Evolutionary conservation across 2,797 vertebrate species (phyloP).

Genomic region (Chelidonichthys spinosus): DNA sequence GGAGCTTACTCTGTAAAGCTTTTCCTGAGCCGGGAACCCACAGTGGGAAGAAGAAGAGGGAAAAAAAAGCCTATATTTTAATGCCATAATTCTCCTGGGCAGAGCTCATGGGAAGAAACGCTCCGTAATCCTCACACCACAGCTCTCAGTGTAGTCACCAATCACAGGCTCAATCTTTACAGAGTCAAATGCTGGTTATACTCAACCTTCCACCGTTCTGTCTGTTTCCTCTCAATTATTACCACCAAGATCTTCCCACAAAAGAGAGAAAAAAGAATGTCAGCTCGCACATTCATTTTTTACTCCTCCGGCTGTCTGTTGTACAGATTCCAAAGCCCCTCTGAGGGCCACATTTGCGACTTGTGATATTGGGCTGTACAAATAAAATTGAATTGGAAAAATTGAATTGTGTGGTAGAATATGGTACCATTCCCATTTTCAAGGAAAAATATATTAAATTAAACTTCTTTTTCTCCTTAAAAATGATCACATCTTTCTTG

Average conservation of each 20-base stretch:
- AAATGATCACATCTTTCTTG: neutral
- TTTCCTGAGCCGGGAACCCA: constrained; percentile 38
- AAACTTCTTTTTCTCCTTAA: too few species aligned
- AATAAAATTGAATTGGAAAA: too few species aligned
- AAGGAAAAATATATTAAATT: neutral
- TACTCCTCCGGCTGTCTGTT: neutral
- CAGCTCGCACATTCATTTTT: neutral
- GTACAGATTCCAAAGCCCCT: too few species aligned
- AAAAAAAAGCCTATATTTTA: constrained; percentile 32
- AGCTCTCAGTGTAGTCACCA: constrained; percentile 18
- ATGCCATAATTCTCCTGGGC: constrained; percentile 40
- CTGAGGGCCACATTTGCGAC: too few species aligned
- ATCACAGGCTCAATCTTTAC: constrained; percentile 19
- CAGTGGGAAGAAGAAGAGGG: neutral
- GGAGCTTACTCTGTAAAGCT: constrained; percentile 50
- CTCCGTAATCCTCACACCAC: constrained; percentile 30
- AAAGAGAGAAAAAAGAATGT: neutral
- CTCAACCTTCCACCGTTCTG: constrained; percentile 7
- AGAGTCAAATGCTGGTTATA: constrained; percentile 17
- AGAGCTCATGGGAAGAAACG: constrained; percentile 30
- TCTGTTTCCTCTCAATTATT: constrained; percentile 6
- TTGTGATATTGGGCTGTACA: too few species aligned
- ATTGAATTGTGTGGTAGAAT: too few species aligned
- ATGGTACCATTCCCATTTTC: neutral
- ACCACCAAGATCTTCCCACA: neutral